Percentiles rank a stretch among this genome's conserved stretches.
phyloP scores from a whole-genome alignment of 2,113 vertebrate species.

The Otolemur garnettii region DNA sequence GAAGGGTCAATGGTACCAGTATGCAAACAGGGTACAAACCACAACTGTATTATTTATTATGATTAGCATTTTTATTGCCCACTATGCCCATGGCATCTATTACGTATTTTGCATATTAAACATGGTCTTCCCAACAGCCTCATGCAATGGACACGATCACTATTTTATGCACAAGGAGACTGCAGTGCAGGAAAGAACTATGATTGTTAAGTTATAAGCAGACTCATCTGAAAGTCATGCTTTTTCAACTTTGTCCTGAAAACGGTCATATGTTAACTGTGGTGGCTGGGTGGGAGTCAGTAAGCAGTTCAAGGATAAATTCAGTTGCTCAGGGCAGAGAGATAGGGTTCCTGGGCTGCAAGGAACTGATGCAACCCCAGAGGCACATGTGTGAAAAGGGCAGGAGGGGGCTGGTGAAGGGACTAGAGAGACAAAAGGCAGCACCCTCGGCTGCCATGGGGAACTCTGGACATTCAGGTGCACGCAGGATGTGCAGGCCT shows the following conservation, averaged over 20 bases:
- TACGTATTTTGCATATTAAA: neutral
- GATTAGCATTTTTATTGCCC: neutral
- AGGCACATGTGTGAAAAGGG: accelerated
- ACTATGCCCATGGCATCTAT: neutral
- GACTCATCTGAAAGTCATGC: neutral
- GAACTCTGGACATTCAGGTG: neutral
- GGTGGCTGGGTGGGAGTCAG: neutral
- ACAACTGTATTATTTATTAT: neutral
- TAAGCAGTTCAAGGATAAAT: neutral
- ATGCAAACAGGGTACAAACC: neutral
- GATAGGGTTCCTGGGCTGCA: accelerated
- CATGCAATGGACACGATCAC: accelerated
- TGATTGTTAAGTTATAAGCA: neutral
- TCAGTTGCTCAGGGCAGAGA: neutral
- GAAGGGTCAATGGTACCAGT: neutral
- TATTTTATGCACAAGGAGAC: neutral
- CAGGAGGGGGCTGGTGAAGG: no score
- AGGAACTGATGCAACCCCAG: accelerated
- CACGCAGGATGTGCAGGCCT: neutral
- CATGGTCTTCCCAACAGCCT: neutral
- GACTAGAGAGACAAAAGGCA: no score
- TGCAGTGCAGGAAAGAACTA: neutral
- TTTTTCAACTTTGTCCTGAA: neutral
- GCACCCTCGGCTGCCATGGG: neutral
- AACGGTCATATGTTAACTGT: accelerated